Evolutionary conservation across 2,888 invertebrate genomes (phyloP), one percentile per base, ranked within the genome.

Genomic region (Trachelus stipa): DNA sequence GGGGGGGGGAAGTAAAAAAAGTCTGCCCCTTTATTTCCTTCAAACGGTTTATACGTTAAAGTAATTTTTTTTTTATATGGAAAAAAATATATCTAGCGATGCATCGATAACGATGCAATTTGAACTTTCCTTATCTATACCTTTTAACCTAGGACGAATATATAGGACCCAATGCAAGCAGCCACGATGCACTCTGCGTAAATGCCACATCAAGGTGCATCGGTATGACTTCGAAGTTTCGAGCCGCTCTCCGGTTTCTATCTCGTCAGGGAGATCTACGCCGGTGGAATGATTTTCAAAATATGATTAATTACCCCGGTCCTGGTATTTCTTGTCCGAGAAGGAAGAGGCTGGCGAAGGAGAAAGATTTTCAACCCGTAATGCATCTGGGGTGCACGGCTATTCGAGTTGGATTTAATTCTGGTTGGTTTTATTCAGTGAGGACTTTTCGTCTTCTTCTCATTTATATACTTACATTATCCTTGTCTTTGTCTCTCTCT

Each of bases 201-300:
- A 74, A 74, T 71, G 74, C 71, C 84, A 85, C 85, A 84, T 84
- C 83, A 83, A 80, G 80, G 73, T 85, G 84, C 85, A 86, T 87
- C 87, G 84, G 86, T 89, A 89, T 89, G 89, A 89, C 89, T 89
- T 82, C 88, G 84, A 78, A 87, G 85, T 88, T 89, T 89, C 85
- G 85, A 84, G 85, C 82, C 84, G 85, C 81, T 82, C 82, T 83
- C 79, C 74, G 86, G 81, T 81, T 80, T 85, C 85, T 90, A 91
- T 91, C 91, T 89, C 85, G 79, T 81, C 85, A 86, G 84, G 86
- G 87, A 87, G 90, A 91, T 91, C 91, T 91, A 88, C 83, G 86
- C 86, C 87, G 83, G 82, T 85, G 88, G 89, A 91, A 91, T 91
- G 91, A 91, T 91, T 91, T 91, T 91, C 89, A 89, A 91, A 91